phyloP scores from a whole-genome alignment of 1,140 invertebrate species.

The Periplaneta americana region DNA sequence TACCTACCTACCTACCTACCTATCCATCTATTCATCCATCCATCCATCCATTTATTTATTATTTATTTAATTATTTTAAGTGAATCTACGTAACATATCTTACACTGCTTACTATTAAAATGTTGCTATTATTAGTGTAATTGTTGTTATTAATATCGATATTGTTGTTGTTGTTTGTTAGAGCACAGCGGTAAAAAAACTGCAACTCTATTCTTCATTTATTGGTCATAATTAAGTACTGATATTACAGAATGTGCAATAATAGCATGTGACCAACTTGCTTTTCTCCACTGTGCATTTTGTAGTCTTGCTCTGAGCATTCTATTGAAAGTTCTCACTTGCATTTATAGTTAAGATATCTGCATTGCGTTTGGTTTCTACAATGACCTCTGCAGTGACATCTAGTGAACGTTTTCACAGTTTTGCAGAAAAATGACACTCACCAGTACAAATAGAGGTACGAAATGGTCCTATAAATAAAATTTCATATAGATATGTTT shows the following conservation, averaged over 20 bases:
- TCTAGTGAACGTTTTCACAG: background rate
- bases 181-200: too few relatives aligned
- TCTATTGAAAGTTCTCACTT: slow-evolving; percentile 33
- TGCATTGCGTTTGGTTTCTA: slow-evolving; percentile 22
- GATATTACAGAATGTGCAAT: background rate
- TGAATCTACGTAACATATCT: too few relatives aligned
- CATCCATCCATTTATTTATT: too few relatives aligned
- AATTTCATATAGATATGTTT: background rate
- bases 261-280: background rate
- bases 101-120: too few relatives aligned
- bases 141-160: too few relatives aligned
- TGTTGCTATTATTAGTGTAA: too few relatives aligned
- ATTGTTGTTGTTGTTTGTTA: too few relatives aligned
- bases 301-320: slow-evolving; percentile 21
- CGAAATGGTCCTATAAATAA: background rate
- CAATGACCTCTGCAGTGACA: background rate
- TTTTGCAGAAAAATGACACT: background rate
- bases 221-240: too few relatives aligned
- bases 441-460: background rate
- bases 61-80: too few relatives aligned
- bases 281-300: background rate
- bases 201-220: too few relatives aligned
- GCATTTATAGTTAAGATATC: slow-evolving; percentile 32
- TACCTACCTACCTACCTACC: too few relatives aligned
- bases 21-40: too few relatives aligned